A percentile compares a stretch with the other conserved stretches of the same genome.
phyloP scores from a whole-genome alignment of 2,888 invertebrate genomes.

The Conomelus anceps region DNA sequence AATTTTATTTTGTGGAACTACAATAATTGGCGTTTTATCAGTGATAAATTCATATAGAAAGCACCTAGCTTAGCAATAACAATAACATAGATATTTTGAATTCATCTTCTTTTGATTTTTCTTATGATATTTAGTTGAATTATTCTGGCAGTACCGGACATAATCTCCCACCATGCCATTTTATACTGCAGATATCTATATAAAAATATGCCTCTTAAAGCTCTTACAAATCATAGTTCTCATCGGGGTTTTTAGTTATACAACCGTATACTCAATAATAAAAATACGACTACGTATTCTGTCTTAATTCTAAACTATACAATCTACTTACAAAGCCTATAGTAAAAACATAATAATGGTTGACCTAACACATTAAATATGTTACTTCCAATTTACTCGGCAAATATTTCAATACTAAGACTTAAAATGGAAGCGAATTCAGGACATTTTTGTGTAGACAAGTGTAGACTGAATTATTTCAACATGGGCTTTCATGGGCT shows the following conservation, averaged over 20 bases:
- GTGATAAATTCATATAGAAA: too few relatives aligned
- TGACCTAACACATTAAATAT: not conserved
- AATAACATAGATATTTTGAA: too few relatives aligned
- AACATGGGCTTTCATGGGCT: too few relatives aligned
- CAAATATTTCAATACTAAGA: not conserved
- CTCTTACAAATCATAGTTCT: not conserved
- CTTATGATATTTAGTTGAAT: too few relatives aligned
- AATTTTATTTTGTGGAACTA: too few relatives aligned
- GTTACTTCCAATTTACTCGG: not conserved
- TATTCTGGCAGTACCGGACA: too few relatives aligned
- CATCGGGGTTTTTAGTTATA: not conserved
- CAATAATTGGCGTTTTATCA: too few relatives aligned
- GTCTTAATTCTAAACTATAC: not conserved
- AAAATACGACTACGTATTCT: not conserved
- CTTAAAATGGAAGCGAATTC: not conserved
- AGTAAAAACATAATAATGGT: not conserved
- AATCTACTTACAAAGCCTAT: not conserved
- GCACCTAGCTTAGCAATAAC: too few relatives aligned
- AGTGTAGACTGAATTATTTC: too few relatives aligned
- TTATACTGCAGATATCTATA: not conserved
- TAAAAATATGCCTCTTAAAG: not conserved
- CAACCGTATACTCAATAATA: not conserved
- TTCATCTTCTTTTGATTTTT: too few relatives aligned
- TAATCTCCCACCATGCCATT: too few relatives aligned
- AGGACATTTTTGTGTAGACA: not conserved